Base-by-base conservation (phyloP, 30 jellyfish, hydroid and myxozoan species). In the Clytia hemisphaerica region DNA sequence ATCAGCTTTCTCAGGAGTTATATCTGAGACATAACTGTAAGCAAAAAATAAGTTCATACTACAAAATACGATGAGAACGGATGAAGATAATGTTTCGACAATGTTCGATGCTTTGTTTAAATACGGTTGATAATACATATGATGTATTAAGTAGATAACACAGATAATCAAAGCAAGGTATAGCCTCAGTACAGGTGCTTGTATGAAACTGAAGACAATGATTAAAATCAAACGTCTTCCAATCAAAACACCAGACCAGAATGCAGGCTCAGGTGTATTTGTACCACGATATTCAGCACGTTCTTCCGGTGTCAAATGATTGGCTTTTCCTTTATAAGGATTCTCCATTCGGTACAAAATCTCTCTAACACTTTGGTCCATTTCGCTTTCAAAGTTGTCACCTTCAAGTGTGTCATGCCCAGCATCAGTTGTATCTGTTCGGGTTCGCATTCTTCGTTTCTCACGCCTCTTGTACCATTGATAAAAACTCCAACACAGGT, bases 191-290 rank as follows among this genome's bases (percentile, higher is more conserved):
- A 87, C 88, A 2, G 97, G 97, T 24, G 65, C 75, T 73, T 75
- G 80, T 34, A 80, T 65, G 36, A 87, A 87, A n/a, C 94, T 80
- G 30, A 80, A 87, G 29, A 75, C 21, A 50, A 80, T 40, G 18
- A 87, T 87, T 1, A 87, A 60, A 0, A 80, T 34, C 5, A 87
- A 71, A 16, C 97, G 40, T 58, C 93, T 57, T 26, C 75, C 71
- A n/a, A 87, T 73, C 92, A 87, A 37, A 2, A 77, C 84, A 3
- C 97, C 94, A 42, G 73, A 94, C 97, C 97, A 87, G 45, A 87
- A 73, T 54, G 93, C 94, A n/a, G 97, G 97, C 29, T 79, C 85
- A 15, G 49, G 77, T 7, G 30, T 45, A 22, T 69, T 14, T 1
- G 6, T 10, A 28, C 25, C 15, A 45, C 49, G 14, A 29, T 62